Evolutionary conservation across 1,140 invertebrate species (phyloP), one percentile per base, ranked within the genome.

Genomic region (Hyposmocoma kahamanoa): DNA sequence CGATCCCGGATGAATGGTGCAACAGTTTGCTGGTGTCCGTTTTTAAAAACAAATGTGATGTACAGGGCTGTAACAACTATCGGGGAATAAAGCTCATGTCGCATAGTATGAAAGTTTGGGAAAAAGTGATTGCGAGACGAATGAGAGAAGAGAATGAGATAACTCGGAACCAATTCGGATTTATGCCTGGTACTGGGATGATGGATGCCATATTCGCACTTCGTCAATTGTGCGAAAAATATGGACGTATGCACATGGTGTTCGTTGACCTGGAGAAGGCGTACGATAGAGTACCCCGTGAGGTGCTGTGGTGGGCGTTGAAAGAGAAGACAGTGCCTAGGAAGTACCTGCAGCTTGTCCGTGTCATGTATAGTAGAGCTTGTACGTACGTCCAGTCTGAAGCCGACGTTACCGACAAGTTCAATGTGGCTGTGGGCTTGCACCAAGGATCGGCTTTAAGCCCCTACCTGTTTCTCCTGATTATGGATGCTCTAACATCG

Each of bases 1-100:
- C 42, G n/a, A 58, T 57, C 10, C 52, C 59, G 10, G 49, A 62
- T 10, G 54, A 55, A 52, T 62, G 51, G 51, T 47, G 49, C 15
- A 55, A 38, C 19, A 56, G 58, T 32, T 9, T 9, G 0, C 17
- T 60, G 22, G 58, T 53, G 15, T 52, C 52, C 10, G 53, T 64
- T 13, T 61, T 49, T 13, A 59, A 52, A 44, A 53, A 58, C 21
- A 56, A 56, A 21, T 45, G 45, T 21, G 58, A 56, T 34, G 22
- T 52, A 28, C 52, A 59, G 28, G 24, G 36, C 13, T 53, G 48
- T 30, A 52, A 38, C 17, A 54, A 47, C n/a, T 57, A 62, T 36
- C 11, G 47, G 32, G 50, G 50, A 49, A 57, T 62, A 60, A 60
- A 60, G 39, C 50, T 61, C 15, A 61, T 56, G 50, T 61, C 53